A percentile compares a stretch with the other conserved stretches of the same genome.
phyloP scores from a whole-genome alignment of 1,140 invertebrate genomes.

The Onthophagus taurus region DNA sequence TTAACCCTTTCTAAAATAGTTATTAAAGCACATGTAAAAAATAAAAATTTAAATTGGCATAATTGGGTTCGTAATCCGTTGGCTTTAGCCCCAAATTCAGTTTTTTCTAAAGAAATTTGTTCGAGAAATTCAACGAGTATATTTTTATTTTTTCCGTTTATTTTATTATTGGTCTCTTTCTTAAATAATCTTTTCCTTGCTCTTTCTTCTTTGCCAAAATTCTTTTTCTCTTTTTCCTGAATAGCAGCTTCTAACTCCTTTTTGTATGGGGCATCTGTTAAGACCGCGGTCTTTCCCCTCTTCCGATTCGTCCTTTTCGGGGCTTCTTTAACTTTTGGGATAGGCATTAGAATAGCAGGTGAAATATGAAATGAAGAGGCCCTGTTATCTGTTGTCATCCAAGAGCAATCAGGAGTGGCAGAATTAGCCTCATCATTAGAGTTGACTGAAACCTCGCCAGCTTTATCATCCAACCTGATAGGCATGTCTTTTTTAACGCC shows the following conservation, averaged over 20 bases:
- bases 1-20: too few species aligned
- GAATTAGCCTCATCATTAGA: slow-evolving; percentile 1
- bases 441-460: background rate
- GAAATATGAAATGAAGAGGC: too few species aligned
- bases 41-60: too few species aligned
- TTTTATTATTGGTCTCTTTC: slow-evolving; percentile 2
- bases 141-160: too few species aligned
- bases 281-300: slow-evolving; percentile 29
- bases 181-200: background rate
- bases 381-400: too few species aligned
- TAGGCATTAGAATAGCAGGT: slow-evolving; percentile 3
- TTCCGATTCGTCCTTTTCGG: slow-evolving; percentile 10
- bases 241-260: slow-evolving; percentile 24
- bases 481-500: background rate
- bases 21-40: too few species aligned
- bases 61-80: too few species aligned
- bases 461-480: slow-evolving; percentile 1
- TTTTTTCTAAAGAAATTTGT: too few species aligned
- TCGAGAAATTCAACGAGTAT: too few species aligned
- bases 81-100: too few species aligned
- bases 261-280: slow-evolving; percentile 30
- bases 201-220: background rate
- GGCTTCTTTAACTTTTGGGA: background rate
- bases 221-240: background rate
- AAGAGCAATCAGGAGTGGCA: too few species aligned